Base-by-base conservation (phyloP, 2,797 vertebrate genomes). In the Coendou prehensilis region DNA sequence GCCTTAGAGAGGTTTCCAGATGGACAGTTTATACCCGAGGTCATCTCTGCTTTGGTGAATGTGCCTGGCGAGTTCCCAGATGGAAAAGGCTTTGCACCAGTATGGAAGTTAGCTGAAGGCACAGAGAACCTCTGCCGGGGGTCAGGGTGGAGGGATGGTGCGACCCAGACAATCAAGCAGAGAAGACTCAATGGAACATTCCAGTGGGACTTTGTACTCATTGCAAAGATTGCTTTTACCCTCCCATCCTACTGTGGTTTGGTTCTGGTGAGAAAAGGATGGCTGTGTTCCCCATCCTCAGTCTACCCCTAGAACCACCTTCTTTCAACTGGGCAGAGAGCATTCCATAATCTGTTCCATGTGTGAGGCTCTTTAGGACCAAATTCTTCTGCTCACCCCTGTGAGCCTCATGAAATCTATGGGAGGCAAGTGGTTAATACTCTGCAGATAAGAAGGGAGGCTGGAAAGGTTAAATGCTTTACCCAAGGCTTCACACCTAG, bases 81-180 rank as follows among this genome's bases (percentile, higher is more conserved):
- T 10, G 47, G 52, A 47, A 67, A 47, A 61, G 57, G 41, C 37
- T 69, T 45, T 45, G 10, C 1, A 10, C 9, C n/a, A 76, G 20
- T 7, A 30, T 0, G 6, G 67, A 61, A 57, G 22, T 28, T 15
- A 47, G 23, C 20, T 26, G 0, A 8, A n/a, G 47, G 18, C n/a
- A 52, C 71, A 89, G 30, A 14, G 52, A 50, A 71, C 41, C 87
- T 75, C 56, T n/a, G 13, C 61, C 4, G 17, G 0, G 45, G 45
- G 28, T 61, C 56, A 30, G 1, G 33, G 11, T 81, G 30, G 67
- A 73, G 11, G 13, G 63, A 10, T 30, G 18, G 52, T 0, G 2
- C 0, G 0, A 45, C 23, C 13, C 15, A 9, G 20, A 6, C 9
- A 18, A 30, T 78, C 20, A 85, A n/a, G 8, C 52, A 50, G 83